phyloP scores from a whole-genome alignment of 2,888 invertebrate genomes.

The Caenorhabditis macrosperma region DNA sequence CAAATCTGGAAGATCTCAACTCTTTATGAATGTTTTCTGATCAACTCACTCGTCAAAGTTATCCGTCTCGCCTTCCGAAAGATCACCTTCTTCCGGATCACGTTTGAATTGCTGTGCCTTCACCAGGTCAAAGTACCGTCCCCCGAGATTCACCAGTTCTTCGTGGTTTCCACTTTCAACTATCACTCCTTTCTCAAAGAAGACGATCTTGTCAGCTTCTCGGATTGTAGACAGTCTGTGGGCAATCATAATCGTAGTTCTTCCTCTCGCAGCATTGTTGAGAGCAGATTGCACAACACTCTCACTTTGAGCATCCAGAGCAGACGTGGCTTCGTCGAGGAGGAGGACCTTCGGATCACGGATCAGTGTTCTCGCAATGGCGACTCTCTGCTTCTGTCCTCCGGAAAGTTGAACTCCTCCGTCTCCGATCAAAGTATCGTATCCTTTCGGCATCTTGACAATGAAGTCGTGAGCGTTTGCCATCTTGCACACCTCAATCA shows the following conservation, averaged over 20 bases:
- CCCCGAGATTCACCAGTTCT: constrained; percentile 66
- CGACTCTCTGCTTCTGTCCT: constrained; percentile 74
- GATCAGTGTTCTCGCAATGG: constrained; percentile 70
- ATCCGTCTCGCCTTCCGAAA: constrained; percentile 52
- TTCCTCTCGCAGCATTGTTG: constrained; percentile 70
- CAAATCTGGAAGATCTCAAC: constrained; percentile 23
- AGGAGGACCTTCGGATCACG: constrained; percentile 81
- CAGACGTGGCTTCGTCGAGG: constrained; percentile 84
- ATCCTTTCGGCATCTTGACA: constrained; percentile 70
- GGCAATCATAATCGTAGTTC: constrained; percentile 74
- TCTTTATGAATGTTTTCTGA: not conserved
- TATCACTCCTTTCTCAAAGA: constrained; percentile 72
- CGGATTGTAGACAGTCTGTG: constrained; percentile 75
- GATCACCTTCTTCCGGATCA: constrained; percentile 59
- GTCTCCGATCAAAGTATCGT: constrained; percentile 74
- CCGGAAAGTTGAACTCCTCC: constrained; percentile 76
- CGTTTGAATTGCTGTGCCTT: constrained; percentile 72
- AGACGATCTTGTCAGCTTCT: constrained; percentile 75
- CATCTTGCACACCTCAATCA: constrained; percentile 73
- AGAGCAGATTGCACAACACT: constrained; percentile 85
- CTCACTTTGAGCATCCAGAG: constrained; percentile 88
- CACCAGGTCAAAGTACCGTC: constrained; percentile 68
- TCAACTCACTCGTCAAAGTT: constrained; percentile 55
- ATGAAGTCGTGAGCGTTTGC: constrained; percentile 78
- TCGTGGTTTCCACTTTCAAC: constrained; percentile 69